These are phyloP conservation scores for Sphinx pinastri DNA, from an alignment of 2,888 invertebrate species.

Conservation along the genomic window DNA sequence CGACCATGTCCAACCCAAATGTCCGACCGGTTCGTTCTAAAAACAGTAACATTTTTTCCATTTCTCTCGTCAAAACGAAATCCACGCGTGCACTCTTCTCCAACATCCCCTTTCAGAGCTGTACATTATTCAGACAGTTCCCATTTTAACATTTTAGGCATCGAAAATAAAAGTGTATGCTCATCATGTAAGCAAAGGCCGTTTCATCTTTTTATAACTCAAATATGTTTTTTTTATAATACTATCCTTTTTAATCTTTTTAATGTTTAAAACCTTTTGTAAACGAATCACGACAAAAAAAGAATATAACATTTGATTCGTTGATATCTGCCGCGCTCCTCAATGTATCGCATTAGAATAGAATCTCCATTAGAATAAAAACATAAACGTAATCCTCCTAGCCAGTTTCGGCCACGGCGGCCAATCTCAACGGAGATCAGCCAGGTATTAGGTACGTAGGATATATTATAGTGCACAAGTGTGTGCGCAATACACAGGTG, in stretches of 20 bases:
- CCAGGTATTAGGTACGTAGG: no score
- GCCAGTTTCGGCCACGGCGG: no score
- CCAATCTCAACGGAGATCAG: no score
- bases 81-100: conserved; percentile 65
- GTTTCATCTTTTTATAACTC: conserved; percentile 22
- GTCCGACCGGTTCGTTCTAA: conserved; percentile 56
- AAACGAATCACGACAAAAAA: neutral
- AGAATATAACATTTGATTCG: no score
- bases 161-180: conserved; percentile 51
- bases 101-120: conserved; percentile 65
- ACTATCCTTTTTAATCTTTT: conserved; percentile 27
- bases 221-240: conserved; percentile 15
- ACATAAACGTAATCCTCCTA: no score
- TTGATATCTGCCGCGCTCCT: no score
- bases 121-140: conserved; percentile 72
- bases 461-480: no score
- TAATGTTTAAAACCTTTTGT: conserved; percentile 22
- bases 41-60: conserved; percentile 65
- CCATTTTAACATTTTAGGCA: conserved; percentile 62
- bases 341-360: no score
- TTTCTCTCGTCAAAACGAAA: conserved; percentile 59
- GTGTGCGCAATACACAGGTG: no score
- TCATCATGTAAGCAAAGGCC: conserved; percentile 7
- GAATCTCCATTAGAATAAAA: no score
- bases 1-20: conserved; percentile 54